Evolutionary conservation across 2,888 invertebrate species (phyloP).

Genomic region (Mythimna lalbum): DNA sequence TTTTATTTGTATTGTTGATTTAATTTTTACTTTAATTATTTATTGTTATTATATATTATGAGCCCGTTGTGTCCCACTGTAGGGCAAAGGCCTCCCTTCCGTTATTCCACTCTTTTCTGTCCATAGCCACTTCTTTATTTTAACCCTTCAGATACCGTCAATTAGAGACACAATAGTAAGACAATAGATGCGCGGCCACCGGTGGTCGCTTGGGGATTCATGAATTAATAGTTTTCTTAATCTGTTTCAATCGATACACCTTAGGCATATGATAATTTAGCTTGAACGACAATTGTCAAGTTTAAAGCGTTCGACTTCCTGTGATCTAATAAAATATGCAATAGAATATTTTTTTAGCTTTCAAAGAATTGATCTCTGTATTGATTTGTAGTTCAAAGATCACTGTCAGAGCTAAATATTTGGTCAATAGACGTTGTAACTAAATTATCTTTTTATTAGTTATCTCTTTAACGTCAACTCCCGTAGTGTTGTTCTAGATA

Average conservation of each 20-base stretch:
- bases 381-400: neutral
- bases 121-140: no score
- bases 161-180: no score
- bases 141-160: no score
- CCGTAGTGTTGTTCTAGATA: constrained; percentile 69
- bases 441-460: constrained; percentile 39
- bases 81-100: no score
- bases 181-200: no score
- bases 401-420: neutral
- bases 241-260: neutral
- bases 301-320: neutral
- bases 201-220: no score
- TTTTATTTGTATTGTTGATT: neutral
- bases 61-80: no score
- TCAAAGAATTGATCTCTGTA: neutral
- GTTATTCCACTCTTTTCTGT: no score
- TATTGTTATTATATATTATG: no score
- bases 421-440: neutral
- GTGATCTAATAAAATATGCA: no score
- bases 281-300: neutral
- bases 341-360: neutral
- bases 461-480: constrained; percentile 37
- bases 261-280: neutral
- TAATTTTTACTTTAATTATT: no score
- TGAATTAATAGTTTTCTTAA: no score